Conservation (phyloP, 2,888 invertebrate species). For the Gibbula magus region DNA sequence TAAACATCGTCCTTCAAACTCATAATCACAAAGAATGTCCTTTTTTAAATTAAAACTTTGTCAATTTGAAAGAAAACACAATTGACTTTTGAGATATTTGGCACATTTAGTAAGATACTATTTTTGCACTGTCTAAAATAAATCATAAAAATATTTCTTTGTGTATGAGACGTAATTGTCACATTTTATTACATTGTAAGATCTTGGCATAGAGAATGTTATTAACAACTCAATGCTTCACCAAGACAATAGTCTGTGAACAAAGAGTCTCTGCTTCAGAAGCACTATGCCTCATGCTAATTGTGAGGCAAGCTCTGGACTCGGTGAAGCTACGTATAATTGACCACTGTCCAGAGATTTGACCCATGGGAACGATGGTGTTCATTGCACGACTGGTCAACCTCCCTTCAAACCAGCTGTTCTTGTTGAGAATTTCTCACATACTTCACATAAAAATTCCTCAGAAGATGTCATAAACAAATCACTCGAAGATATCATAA, state of each 20-base stretch:
- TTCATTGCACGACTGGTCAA: not conserved
- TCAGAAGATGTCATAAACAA: too few species aligned
- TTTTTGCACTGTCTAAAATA: too few species aligned
- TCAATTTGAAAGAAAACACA: too few species aligned
- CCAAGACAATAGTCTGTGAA: constrained; percentile 11
- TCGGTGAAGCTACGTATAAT: not conserved
- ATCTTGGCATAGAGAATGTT: not conserved
- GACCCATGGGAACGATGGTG: not conserved
- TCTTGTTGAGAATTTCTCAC: not conserved
- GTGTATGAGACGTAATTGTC: too few species aligned
- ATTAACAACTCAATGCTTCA: not conserved
- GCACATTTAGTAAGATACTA: too few species aligned
- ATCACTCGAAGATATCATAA: too few species aligned
- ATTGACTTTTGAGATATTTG: too few species aligned
- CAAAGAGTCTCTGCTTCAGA: not conserved
- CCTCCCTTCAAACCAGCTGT: not conserved
- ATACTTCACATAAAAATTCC: not conserved
- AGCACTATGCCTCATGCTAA: not conserved
- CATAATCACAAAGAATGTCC: too few species aligned
- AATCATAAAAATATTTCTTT: too few species aligned
- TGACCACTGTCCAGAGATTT: not conserved
- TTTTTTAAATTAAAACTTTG: too few species aligned
- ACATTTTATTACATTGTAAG: too few species aligned
- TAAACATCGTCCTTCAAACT: too few species aligned
- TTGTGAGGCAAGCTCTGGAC: not conserved